Evolutionary conservation across 1,140 invertebrate genomes (phyloP), one percentile per base, ranked within the genome.

Genomic region (Ips typographus): DNA sequence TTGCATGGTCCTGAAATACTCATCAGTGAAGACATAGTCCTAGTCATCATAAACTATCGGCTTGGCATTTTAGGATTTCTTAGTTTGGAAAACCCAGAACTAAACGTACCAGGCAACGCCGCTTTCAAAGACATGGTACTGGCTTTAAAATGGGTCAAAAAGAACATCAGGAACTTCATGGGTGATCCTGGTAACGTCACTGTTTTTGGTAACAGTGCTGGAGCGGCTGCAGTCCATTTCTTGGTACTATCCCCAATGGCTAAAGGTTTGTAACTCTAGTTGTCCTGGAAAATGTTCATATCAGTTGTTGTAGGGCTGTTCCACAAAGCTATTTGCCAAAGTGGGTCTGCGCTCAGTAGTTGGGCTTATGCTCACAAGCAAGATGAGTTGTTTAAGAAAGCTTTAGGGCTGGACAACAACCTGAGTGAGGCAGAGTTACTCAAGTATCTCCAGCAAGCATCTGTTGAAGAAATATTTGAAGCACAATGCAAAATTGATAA

Each of bases 111-210:
- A 55, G 88, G 88, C 37, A 89, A 89, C 78, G 85, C 84, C 44
- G 87, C 86, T 2, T 77, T 89, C 5, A 86, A 85, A 74, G 88
- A 89, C 77, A 86, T 88, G 73, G 77, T 86, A 2, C 67, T 84
- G 68, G 85, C 82, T 0, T 76, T 90, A 3, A 77, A 83, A 71
- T 90, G 87, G 85, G 81, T 89, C 2, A 79, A 85, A 71, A 77
- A 80, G 53, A 84, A 85, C 71, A 86, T 87, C 41, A 61, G 61
- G 41, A 36, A 63, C 51, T 87, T 87, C 72, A 74, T 79, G 68
- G 86, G 86, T 1, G 80, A 87, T 75, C 72, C 78, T 44, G 69
- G 74, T 43, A 80, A 80, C 65, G 75, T 80, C 39, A 80, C 78
- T 39, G 71, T 87, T 37, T 81, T 85, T 77, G 86, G 86, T 22